Evolutionary conservation across 2,888 invertebrate species (phyloP).

Genomic region (Neria commutata): DNA sequence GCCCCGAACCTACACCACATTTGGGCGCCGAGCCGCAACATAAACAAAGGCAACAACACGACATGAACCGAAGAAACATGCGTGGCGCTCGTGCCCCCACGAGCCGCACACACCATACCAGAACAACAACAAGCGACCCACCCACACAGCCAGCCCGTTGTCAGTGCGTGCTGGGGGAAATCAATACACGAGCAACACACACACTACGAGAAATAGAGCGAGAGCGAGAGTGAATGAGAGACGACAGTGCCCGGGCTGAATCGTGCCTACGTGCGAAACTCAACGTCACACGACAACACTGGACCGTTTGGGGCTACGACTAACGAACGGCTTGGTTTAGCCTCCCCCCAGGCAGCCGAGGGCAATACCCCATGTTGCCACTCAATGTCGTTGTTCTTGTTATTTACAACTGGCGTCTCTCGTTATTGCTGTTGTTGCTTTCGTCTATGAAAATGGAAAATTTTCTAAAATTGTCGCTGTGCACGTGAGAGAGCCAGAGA

Average conservation of each 20-base stretch:
- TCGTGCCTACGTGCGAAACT: conserved; percentile 16
- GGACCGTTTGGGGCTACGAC: no score
- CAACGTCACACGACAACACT: conserved; percentile 8
- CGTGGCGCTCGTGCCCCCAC: not conserved
- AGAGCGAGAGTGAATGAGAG: not conserved
- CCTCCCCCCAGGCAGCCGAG: no score
- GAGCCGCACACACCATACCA: not conserved
- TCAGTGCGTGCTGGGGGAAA: conserved; percentile 8
- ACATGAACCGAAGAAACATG: not conserved
- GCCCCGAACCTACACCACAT: not conserved
- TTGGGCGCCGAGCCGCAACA: no score
- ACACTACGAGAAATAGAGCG: conserved; percentile 3
- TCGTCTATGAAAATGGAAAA: no score
- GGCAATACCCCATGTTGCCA: no score
- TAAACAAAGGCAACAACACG: not conserved
- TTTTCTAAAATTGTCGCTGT: no score
- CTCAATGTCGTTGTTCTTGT: no score
- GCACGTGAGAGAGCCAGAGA: no score
- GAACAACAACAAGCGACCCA: not conserved
- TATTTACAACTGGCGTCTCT: no score
- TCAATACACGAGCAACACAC: not conserved
- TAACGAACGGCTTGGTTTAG: no score
- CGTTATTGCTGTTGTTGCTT: no score
- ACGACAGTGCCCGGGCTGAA: not conserved
- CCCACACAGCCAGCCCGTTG: no score